Conservation (phyloP, 2,113 vertebrate species). For the Eulemur macaco region DNA sequence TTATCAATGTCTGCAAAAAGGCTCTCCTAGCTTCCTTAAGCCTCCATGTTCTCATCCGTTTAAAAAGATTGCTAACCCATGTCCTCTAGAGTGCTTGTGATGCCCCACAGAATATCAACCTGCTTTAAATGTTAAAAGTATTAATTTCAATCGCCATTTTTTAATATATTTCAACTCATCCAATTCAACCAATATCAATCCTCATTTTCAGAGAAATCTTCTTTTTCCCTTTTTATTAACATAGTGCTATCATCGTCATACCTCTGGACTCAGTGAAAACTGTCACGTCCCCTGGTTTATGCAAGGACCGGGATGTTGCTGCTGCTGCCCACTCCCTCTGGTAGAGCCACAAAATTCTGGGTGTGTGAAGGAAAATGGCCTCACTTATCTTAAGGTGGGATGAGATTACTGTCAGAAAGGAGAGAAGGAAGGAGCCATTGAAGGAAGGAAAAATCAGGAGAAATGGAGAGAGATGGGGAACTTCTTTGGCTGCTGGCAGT, state of each 20-base stretch:
- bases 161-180: not conserved
- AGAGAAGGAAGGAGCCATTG: not conserved
- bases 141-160: not conserved
- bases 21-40: not conserved
- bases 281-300: not conserved
- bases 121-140: not conserved
- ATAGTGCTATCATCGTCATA: fast-evolving
- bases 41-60: not conserved
- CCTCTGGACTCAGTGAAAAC: not conserved
- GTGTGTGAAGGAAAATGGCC: not conserved
- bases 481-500: not conserved
- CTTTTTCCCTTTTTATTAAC: not conserved
- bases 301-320: not conserved
- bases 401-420: not conserved
- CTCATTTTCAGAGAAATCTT: not conserved
- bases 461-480: not conserved
- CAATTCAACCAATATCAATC: not conserved
- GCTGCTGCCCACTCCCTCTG: not conserved
- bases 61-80: not conserved
- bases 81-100: not conserved
- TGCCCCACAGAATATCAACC: not conserved
- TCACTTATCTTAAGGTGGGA: not conserved
- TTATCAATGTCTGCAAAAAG: not conserved
- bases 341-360: not conserved
- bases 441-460: not conserved